Evolutionary conservation across 2,888 invertebrate genomes (phyloP).

Genomic region (Leptopilina drosophilae): DNA sequence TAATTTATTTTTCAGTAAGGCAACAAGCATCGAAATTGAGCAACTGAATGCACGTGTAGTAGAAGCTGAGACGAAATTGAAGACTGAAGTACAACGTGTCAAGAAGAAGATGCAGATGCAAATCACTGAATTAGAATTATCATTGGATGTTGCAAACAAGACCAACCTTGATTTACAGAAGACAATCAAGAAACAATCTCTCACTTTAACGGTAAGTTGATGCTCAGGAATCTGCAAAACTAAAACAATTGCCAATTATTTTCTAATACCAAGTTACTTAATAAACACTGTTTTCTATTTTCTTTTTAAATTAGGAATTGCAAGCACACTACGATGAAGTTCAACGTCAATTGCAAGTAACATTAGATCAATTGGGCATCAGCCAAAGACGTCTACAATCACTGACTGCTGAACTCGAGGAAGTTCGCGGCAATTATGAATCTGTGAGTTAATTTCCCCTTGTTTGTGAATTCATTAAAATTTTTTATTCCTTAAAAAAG

Average conservation of each 20-base stretch:
- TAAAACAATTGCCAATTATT: constrained; percentile 3
- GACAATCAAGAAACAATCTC: constrained; percentile 97
- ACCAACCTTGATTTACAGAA: constrained; percentile 98
- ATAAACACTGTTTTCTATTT: not conserved
- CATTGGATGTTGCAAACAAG: constrained; percentile 98
- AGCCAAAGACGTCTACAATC: constrained; percentile 94
- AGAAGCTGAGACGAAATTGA: constrained; percentile 96
- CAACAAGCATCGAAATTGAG: constrained; percentile 98
- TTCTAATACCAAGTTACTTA: constrained; percentile 5
- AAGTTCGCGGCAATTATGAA: constrained; percentile 94
- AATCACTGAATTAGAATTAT: constrained; percentile 97
- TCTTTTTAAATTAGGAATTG: constrained; percentile 82
- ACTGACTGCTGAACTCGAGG: constrained; percentile 96
- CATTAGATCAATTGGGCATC: constrained; percentile 94
- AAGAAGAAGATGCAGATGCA: constrained; percentile 99
- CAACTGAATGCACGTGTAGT: constrained; percentile 96
- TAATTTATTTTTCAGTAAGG: constrained; percentile 83
- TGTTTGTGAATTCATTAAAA: not conserved
- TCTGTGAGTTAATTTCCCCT: constrained; percentile 78
- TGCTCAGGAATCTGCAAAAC: not conserved
- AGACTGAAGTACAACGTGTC: constrained; percentile 96
- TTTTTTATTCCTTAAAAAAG: not conserved
- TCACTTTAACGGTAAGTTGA: constrained; percentile 86
- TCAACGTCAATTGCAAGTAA: constrained; percentile 96
- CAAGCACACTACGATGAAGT: constrained; percentile 97